Evolutionary conservation across 2,113 vertebrate genomes (phyloP), one percentile per base, ranked within the genome.

Genomic region (Motacilla alba): DNA sequence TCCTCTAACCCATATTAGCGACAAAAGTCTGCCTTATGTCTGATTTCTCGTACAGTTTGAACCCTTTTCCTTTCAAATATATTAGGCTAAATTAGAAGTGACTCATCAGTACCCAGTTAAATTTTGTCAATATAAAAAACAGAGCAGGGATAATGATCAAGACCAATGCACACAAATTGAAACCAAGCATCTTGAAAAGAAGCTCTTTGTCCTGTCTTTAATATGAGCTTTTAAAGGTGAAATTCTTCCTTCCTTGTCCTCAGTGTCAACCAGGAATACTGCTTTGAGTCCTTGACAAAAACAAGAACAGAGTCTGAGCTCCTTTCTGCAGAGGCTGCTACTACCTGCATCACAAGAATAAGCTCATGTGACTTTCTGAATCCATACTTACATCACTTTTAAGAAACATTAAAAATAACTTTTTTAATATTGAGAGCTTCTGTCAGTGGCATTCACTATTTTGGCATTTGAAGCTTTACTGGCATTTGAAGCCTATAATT

Each of bases 401-500:
- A 44, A 69, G 90, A 91, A 83, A 17, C 21, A 83, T 83, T 46
- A 35, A 82, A 79, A 73, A 44, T 20, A 35, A 50, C 4, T 33
- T 77, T 75, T 13, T 75, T 39, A 30, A 26, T 87, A 58, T 59
- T 92, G 23, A 73, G 46, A 56, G 9, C 8, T 72, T 21, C 49
- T 86, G 7, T 72, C 47, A 74, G 9, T 68, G 19, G 7, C 70
- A 58, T 85, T 86, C 27, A 63, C 91, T 95, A 86, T 69, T 77
- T 67, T 46, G 35, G 35, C 35, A 35, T 35, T 35, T 35, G 35
- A 60, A 87, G 14, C 19, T 85, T 94, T 78, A 78, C 33, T 83
- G 78, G 23, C 69, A 94, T 76, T 86, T 86, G 35, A 94, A 95
- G 30, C 27, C 72, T 73, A 17, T 83, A 74, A 88, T 95, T 95